Evolutionary conservation across 2,113 vertebrate species (phyloP), one percentile per base, ranked within the genome.

Genomic region (Brachyistius frenatus): DNA sequence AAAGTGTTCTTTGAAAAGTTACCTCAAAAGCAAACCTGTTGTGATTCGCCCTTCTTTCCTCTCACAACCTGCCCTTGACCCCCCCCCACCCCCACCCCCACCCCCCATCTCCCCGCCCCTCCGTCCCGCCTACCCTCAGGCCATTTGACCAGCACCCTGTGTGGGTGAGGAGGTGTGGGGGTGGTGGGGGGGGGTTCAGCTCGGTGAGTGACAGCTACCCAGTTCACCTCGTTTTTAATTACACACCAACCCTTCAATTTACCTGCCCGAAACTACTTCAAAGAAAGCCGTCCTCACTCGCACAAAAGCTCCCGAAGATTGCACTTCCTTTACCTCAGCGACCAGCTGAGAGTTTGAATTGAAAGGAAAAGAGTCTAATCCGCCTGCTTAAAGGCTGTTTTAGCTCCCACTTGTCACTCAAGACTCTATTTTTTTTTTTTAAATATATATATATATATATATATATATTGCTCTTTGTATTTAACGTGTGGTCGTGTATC

Each of bases 161-260:
- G 36, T 1, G 23, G 23, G 23, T 23, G 23, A 1, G 23, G 23
- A 1, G 23, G 23, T 23, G 23, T 23, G 23, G 23, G 23, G 23
- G 23, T 23, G 23, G n/a, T n/a, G n/a, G n/a, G 1, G 23, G 23
- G 36, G 56, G 66, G 73, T 73, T 53, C 30, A 66, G 35, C 73
- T 55, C 33, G 2, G 1, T 89, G 81, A 90, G 47, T 90, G 91
- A 88, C 85, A 88, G 81, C 78, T 76, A 65, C 67, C 83, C 84
- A 52, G 84, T 90, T 90, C 81, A 84, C 86, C 80, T 89, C 37
- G 3, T 66, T 88, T 92, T 83, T 91, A 90, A 92, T 91, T 82
- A 86, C 81, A 56, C 55, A 62, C 31, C 71, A 79, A 90, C 57
- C 86, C 88, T 63, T 79, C 80, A 74, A 86, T 87, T 90, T 88